These are phyloP conservation scores for Phycodurus eques DNA, from an alignment of 2,113 vertebrate species.

Conservation along the genomic window DNA sequence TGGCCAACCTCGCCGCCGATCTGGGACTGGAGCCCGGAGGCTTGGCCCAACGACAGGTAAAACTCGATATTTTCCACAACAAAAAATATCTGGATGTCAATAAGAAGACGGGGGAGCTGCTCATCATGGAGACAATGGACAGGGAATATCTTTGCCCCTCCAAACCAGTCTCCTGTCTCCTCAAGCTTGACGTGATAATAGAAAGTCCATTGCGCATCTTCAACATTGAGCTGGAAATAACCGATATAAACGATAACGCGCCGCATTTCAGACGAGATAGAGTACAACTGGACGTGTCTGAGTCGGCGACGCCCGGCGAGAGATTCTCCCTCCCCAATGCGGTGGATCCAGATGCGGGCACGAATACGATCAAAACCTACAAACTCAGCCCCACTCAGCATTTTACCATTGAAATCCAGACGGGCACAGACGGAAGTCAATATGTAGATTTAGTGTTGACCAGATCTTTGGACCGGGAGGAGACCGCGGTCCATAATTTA, in stretches of 20 bases:
- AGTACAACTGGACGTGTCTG: conserved; percentile 71
- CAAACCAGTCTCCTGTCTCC: conserved; percentile 46
- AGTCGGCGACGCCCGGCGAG: conserved; percentile 48
- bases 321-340: conserved; percentile 69
- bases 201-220: conserved; percentile 75
- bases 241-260: conserved; percentile 66
- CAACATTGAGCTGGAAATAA: conserved; percentile 69
- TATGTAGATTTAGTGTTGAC: conserved; percentile 63
- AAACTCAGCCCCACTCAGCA: conserved; percentile 58
- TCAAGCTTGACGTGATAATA: conserved; percentile 74
- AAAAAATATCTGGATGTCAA: conserved; percentile 77
- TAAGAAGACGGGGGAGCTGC: conserved; percentile 65
- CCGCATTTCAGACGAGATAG: conserved; percentile 69
- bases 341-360: conserved; percentile 62
- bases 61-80: conserved; percentile 61
- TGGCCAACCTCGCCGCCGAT: conserved; percentile 79
- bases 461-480: conserved; percentile 58
- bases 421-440: conserved; percentile 60
- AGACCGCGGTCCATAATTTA: conserved; percentile 56
- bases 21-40: conserved; percentile 71
- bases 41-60: conserved; percentile 55
- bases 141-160: conserved; percentile 38
- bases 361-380: conserved; percentile 64
- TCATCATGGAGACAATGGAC: conserved; percentile 60
- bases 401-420: conserved; percentile 61